Base-by-base conservation (phyloP, 2,888 invertebrate species). In the Sceliomorpha sp. region DNA sequence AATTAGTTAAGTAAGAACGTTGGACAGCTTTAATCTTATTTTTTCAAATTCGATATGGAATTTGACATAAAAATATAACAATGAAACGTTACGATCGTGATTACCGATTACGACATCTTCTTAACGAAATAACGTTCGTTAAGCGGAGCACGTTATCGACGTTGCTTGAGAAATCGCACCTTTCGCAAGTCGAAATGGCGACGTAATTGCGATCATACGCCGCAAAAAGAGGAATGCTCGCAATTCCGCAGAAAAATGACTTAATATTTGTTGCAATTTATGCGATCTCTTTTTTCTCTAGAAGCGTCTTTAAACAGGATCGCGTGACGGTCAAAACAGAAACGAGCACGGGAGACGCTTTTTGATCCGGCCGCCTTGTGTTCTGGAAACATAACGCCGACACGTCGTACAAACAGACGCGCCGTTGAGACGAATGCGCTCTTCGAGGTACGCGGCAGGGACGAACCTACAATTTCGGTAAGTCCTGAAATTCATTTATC, bases 351-450 rank as follows among this genome's bases (percentile, higher is more conserved):
- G 47, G 66, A 58, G 31, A 40, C 56, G 67, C 77, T 81, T 80
- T 81, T 81, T 79, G 80, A 80, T 63, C 53, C 50, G 55, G 77
- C 79, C 79, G 81, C 76, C 56, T 50, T 63, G 48, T 55, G 50
- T 55, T 53, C 56, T 48, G 56, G 59, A 50, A 44, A 73, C 53
- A 60, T 70, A 71, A 68, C 55, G 60, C 56, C 50, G 48, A 44
- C 44, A 32, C 34, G 5, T 27, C 42, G 37, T 55, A 26, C 24
- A 50, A 56, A 44, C 64, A 37, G 9, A 44, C n/a, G 37, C 32
- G 15, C 36, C 26, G 26, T 53, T 45, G 53, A 40, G 27, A 27
- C 44, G 15, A 20, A 13, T 42, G 48, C n/a, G 60, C 40, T 31
- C 20, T 26, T 15, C 15, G 37, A 60, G 47, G 53, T 39, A 31